Base-by-base conservation (phyloP, 1,140 invertebrate genomes). In the Sycophaga agraensis region DNA sequence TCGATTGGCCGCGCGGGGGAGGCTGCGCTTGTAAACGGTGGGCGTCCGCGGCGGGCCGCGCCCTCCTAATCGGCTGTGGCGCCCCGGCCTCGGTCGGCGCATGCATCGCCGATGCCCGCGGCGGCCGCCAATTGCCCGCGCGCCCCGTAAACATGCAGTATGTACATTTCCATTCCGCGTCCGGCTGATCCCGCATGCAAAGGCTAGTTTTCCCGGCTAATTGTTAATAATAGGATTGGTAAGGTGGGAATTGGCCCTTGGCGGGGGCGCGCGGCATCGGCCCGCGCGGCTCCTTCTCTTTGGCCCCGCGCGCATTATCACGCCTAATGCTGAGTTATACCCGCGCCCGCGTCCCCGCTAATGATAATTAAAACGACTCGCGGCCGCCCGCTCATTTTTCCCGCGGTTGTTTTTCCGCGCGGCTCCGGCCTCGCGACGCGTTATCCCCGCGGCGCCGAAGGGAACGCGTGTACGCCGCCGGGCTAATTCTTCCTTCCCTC, bases 171-270 rank as follows among this genome's bases (percentile, higher is more conserved):
- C 77, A 81, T 79, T 81, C 74, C 74, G 71, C 68, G 69, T 72
- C 75, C 66, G 73, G 4, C 40, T 66, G 68, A 66, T 70, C 63
- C 72, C 74, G 74, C 66, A 80, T 80, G 78, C 78, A 80, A 79
- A 79, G 77, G 79, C 77, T 79, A 79, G 78, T 79, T 80, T 79
- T n/a, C n/a, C 77, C 72, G 78, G 74, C 76, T 79, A 80, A 80
- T 80, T 80, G 77, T 80, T 80, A 79, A 80, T 80, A 79, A 79
- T 80, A 78, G 77, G 77, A 80, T 79, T 79, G 78, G 78, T 79
- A 79, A 79, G 78, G 77, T 80, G 78, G 78, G 78, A 80, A 80
- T 80, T 50, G 28, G 28, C 8, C 17, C n/a, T 11, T 24, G n/a
- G n/a, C n/a, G n/a, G n/a, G n/a, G n/a, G n/a, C n/a, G n/a, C n/a